Percentiles rank a stretch among this genome's conserved stretches.
Evolutionary conservation across 1,140 invertebrate genomes (phyloP).

Genomic region (Lucilia cuprina): DNA sequence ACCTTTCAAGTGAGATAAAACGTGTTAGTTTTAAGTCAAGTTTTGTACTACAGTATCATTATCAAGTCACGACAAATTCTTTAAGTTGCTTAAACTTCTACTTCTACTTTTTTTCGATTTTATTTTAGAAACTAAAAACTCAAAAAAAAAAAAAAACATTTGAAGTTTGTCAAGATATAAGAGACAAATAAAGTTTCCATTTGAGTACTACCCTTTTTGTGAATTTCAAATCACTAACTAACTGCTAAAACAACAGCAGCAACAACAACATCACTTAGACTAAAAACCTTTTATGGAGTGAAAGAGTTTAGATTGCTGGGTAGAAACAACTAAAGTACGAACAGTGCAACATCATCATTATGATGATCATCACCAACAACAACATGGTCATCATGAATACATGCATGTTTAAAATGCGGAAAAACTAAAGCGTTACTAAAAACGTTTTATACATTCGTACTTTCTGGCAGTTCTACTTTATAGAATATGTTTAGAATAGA

Average conservation of each 20-base stretch:
- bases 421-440: slow-evolving; percentile 34
- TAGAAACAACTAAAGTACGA: background rate
- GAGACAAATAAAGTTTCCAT: slow-evolving; percentile 28
- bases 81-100: background rate
- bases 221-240: slow-evolving; percentile 11
- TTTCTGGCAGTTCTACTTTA: background rate
- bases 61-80: slow-evolving; percentile 41
- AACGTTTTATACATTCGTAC: background rate
- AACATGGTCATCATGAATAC: background rate
- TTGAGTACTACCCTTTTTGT: slow-evolving; percentile 26
- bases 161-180: slow-evolving; percentile 28
- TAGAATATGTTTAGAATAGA: background rate
- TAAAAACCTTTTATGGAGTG: slow-evolving; percentile 16
- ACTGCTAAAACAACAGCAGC: background rate
- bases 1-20: slow-evolving; percentile 29
- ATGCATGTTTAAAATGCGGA: slow-evolving; percentile 31
- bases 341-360: background rate
- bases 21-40: slow-evolving; percentile 29
- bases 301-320: slow-evolving; percentile 5
- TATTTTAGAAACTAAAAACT: background rate
- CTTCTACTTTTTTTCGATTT: background rate
- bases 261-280: background rate
- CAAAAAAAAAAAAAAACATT: slow-evolving; percentile 14
- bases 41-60: slow-evolving; percentile 33
- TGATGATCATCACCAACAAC: background rate